Percentiles rank a stretch among this genome's conserved stretches.
phyloP scores from a whole-genome alignment of 37 sponge, comb jelly and placozoan genomes.

The Dysidea cf. avara region DNA sequence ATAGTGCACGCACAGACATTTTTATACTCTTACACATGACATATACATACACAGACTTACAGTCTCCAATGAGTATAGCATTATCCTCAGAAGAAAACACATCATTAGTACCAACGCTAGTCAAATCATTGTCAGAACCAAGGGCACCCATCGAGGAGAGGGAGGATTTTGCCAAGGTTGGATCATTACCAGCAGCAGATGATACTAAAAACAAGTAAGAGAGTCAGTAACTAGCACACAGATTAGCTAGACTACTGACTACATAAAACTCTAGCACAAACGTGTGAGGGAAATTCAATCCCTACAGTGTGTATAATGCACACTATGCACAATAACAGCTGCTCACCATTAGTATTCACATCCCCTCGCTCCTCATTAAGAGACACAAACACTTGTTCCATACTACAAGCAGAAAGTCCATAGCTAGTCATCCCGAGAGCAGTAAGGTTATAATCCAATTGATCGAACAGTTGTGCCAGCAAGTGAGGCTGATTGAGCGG shows the following conservation, averaged over 20 bases:
- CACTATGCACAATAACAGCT: not conserved
- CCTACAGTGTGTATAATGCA: too few relatives aligned
- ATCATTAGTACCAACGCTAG: not conserved
- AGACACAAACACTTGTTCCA: slow-evolving; percentile 59
- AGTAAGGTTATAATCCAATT: slow-evolving; percentile 28
- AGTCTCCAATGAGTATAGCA: slow-evolving; percentile 31
- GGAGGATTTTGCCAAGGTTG: slow-evolving; percentile 15
- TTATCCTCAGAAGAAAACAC: not conserved
- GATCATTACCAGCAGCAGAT: slow-evolving; percentile 19
- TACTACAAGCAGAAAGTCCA: slow-evolving; percentile 66
- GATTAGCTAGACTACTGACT: too few relatives aligned
- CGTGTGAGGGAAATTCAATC: too few relatives aligned
- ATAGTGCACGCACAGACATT: too few relatives aligned
- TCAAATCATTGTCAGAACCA: not conserved
- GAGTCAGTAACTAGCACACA: too few relatives aligned
- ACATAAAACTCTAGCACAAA: too few relatives aligned
- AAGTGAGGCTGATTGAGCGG: slow-evolving; percentile 62
- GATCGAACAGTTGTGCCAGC: slow-evolving; percentile 46
- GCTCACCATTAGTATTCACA: not conserved
- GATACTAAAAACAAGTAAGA: too few relatives aligned
- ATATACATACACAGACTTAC: slow-evolving; percentile 3
- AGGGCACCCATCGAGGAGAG: slow-evolving; percentile 15
- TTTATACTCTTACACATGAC: too few relatives aligned
- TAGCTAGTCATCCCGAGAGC: slow-evolving; percentile 44
- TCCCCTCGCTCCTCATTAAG: not conserved